These are phyloP conservation scores for Amphipoea lucens DNA, from an alignment of 2,888 invertebrate species.

Conservation along the genomic window DNA sequence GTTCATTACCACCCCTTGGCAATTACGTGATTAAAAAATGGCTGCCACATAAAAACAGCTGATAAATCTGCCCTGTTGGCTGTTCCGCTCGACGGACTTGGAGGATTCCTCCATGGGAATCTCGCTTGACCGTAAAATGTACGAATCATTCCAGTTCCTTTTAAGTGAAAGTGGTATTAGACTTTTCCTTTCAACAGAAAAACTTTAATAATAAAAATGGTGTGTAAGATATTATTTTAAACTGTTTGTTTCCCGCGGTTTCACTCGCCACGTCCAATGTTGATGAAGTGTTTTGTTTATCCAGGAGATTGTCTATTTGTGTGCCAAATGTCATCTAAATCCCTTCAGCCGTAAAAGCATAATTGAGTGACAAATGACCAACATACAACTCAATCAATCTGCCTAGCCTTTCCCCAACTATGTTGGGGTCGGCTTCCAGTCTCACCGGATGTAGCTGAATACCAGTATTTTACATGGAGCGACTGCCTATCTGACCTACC, in stretches of 20 bases:
- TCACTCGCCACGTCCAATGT: not conserved
- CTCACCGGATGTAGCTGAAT: not conserved
- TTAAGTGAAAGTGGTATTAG: conserved; percentile 76
- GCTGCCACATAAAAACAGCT: conserved; percentile 75
- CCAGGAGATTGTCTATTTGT: not conserved
- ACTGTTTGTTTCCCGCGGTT: not conserved
- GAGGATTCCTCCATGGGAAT: conserved; percentile 70
- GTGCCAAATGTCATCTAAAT: not conserved
- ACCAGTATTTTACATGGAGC: not conserved
- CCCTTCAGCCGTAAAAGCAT: not conserved
- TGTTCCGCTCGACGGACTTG: conserved; percentile 75
- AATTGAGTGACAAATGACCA: not conserved
- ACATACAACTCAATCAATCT: not conserved
- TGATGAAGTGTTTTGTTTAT: not conserved
- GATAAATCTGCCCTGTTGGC: conserved; percentile 72
- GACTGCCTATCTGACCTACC: not conserved
- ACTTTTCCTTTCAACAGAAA: conserved; percentile 77
- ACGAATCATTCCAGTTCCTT: conserved; percentile 70
- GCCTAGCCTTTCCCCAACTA: not conserved
- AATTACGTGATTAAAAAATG: conserved; percentile 61
- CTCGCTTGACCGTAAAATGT: conserved; percentile 75
- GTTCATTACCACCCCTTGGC: conserved; percentile 62
- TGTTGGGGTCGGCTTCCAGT: not conserved
- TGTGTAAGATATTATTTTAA: conserved; percentile 21
- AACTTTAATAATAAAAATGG: conserved; percentile 42